Percentiles rank a stretch among this genome's conserved stretches.
Conservation (phyloP, 2,113 vertebrate species). For the Uropsilus gracilis region DNA sequence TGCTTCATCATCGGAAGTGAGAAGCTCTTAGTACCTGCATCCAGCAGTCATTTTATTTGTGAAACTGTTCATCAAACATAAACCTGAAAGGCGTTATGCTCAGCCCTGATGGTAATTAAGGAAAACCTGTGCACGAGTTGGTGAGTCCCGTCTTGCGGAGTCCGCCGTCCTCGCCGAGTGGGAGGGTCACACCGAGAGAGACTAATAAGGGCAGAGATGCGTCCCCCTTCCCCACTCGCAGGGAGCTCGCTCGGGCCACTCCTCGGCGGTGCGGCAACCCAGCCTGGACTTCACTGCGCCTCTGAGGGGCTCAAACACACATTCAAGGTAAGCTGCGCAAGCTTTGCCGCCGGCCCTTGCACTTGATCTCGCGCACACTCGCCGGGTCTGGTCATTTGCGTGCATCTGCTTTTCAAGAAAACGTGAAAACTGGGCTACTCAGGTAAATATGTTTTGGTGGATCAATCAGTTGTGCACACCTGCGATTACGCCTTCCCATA, state of each 20-base stretch:
- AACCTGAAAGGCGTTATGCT: slow-evolving; percentile 11
- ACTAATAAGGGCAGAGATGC: slow-evolving; percentile 98
- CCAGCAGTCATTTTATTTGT: slow-evolving; percentile 48
- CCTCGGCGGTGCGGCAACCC: slow-evolving; percentile 78
- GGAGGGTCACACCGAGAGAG: slow-evolving; percentile 95
- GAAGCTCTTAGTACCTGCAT: slow-evolving; percentile 60
- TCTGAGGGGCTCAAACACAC: slow-evolving; percentile 66
- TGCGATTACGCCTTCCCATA: slow-evolving; percentile 22
- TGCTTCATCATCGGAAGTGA: slow-evolving; percentile 66
- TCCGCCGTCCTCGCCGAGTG: slow-evolving; percentile 91
- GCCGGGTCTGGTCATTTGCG: not conserved
- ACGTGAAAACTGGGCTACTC: not conserved
- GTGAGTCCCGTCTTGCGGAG: slow-evolving; percentile 85
- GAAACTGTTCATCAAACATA: slow-evolving; percentile 54
- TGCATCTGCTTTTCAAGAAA: slow-evolving; percentile 55
- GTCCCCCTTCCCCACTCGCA: slow-evolving; percentile 86
- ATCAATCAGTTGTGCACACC: slow-evolving; percentile 10
- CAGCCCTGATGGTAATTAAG: slow-evolving; percentile 16
- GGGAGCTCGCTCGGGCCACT: slow-evolving; percentile 83
- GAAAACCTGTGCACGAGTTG: slow-evolving; percentile 67
- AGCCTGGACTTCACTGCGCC: slow-evolving; percentile 77
- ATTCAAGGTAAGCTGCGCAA: slow-evolving; percentile 84
- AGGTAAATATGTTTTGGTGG: not conserved
- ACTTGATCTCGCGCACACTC: not conserved
- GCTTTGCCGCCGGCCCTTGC: not conserved